Evolutionary conservation across 2,113 vertebrate species (phyloP), one percentile per base, ranked within the genome.

Genomic region (Macroglossus sobrinus): DNA sequence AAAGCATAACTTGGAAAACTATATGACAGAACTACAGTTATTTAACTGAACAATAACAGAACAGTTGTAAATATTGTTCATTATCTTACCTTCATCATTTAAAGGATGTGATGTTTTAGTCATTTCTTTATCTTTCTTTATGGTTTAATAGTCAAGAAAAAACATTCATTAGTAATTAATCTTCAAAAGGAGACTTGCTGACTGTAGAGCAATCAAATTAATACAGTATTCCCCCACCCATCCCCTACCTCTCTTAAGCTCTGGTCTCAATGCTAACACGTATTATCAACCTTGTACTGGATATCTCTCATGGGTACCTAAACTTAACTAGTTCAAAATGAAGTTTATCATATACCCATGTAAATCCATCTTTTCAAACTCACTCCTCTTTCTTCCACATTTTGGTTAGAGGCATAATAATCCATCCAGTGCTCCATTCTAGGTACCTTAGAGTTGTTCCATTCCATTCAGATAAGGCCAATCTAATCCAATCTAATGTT

Each of bases 61-160:
- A 61, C 22, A 86, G 24, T 78, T 74, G 53, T 33, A 79, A 85
- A 78, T 82, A 89, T 26, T 89, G 13, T 88, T 72, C 18, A 43
- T 91, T 93, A 91, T 61, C 92, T 97, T 96, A 97, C 92, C 92
- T 89, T 3, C 15, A 19, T 87, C 22, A 89, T n/a, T 33, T 68
- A 35, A 68, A 61, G 19, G 8, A 43, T 14, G 1, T 66, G 53
- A 40, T 24, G 4, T 35, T 74, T 11, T 66, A 43, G 26, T 7
- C 2, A 0, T 59, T 88, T 59, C 59, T 76, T 40, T 64, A 61
- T 89, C 21, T 40, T 50, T 33, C 92, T 89, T 38, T 66, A 21
- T 82, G 53, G 24, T 81, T 57, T 81, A 94, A 81, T 21, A 96
- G 68, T 91, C 47, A 89, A 95, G 74, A 69, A 50, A 76, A 95